Percentiles rank a stretch among this genome's conserved stretches.
Evolutionary conservation across 2,888 invertebrate species (phyloP).

Genomic region (Lochmaea crataegi): DNA sequence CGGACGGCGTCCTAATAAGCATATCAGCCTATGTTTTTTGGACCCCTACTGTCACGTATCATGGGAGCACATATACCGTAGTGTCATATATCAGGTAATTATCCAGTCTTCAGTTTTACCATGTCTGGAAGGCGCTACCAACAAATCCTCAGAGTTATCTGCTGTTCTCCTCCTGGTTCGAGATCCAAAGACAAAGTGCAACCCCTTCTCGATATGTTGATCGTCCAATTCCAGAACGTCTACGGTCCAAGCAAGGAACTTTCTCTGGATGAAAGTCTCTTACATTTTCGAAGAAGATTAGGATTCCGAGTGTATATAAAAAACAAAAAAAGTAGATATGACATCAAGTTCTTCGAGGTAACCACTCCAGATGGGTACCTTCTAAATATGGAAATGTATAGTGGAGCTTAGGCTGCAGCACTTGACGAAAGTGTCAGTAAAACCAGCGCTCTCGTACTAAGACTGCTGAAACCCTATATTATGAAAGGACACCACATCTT

Average conservation of each 20-base stretch:
- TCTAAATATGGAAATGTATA: slow-evolving; percentile 29
- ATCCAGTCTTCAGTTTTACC: no score
- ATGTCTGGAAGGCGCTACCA: no score
- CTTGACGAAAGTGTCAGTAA: not conserved
- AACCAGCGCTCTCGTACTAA: slow-evolving; percentile 13
- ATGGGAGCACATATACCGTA: no score
- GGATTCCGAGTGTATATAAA: slow-evolving; percentile 31
- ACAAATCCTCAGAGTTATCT: no score
- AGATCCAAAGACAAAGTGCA: slow-evolving; percentile 32
- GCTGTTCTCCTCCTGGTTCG: no score
- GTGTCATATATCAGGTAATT: no score
- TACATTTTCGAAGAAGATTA: slow-evolving; percentile 26
- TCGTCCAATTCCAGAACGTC: slow-evolving; percentile 15
- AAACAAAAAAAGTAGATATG: slow-evolving; percentile 27
- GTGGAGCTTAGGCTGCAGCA: slow-evolving; percentile 2
- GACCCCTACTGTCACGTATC: no score
- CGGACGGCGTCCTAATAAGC: no score
- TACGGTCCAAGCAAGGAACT: slow-evolving; percentile 24
- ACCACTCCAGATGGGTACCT: slow-evolving; percentile 27
- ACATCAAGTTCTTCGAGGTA: not conserved
- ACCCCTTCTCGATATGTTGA: slow-evolving; percentile 22
- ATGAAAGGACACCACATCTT: slow-evolving; percentile 19
- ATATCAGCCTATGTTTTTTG: no score
- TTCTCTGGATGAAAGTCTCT: slow-evolving; percentile 21
- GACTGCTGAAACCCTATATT: slow-evolving; percentile 22